Evolutionary conservation across 2,113 vertebrate species (phyloP), one percentile per base, ranked within the genome.

Genomic region (Poeciliopsis occidentalis): DNA sequence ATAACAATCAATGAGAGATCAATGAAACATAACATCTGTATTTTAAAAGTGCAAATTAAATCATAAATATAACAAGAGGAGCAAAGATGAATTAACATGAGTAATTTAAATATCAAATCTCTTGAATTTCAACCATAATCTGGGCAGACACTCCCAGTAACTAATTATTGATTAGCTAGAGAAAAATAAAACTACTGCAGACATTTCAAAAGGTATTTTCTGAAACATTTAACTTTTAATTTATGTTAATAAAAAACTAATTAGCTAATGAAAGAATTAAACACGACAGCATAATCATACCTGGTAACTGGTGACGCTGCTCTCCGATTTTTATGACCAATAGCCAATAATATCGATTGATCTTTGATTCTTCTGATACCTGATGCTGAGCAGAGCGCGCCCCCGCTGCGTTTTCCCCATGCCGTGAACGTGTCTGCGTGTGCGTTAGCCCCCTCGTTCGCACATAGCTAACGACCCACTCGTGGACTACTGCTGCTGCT

Each of bases 401-500:
- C 5, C 77, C 30, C 79, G 70, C 63, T 11, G 1, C 12, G 15
- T 2, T 22, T 13, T 0, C 72, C 44, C 51, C 13, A 12, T 41
- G 39, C 12, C 76, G 12, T 65, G 82, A 79, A 71, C 84, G 84
- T 69, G 78, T 76, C 6, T n/a, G 27, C 15, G 17, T 57, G 31
- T 12, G n/a, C 4, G 78, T 68, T 89, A 84, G 71, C 79, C 37
- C 12, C 2, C 11, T 1, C 24, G 85, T 79, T 86, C 87, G 74
- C 64, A 27, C 27, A 27, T 27, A 29, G 79, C 44, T 79, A 73
- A 80, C 57, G 69, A 41, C 26, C 73, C 51, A 57, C 0, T 57
- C 0, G 2, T 17, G 26, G 19, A 1, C 67, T 2, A 11, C 12
- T 57, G 31, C 12, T 60, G 71, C 4, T 30, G 47, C 76, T 57